These are phyloP conservation scores for Globodera ellingtonae DNA, from an alignment of 1,140 invertebrate genomes.

Conservation along the genomic window DNA sequence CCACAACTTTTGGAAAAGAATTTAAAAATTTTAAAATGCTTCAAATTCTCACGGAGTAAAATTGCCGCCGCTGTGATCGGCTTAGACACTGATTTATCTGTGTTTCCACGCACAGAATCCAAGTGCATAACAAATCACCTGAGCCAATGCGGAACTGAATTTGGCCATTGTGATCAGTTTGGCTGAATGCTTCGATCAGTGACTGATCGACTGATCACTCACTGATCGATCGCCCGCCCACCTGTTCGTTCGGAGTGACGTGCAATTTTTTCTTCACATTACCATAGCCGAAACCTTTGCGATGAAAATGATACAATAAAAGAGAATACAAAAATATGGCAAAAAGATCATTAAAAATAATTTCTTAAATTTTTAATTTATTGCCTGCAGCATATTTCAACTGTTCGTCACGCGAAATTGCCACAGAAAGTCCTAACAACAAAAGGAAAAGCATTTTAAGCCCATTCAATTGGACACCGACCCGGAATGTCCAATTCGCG, in stretches of 20 bases:
- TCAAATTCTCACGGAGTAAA: slow-evolving; percentile 38
- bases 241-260: slow-evolving; percentile 59
- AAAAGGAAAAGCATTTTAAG: background rate
- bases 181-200: background rate
- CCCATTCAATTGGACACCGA: background rate
- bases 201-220: no score
- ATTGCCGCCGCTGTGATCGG: slow-evolving; percentile 63
- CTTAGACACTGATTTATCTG: slow-evolving; percentile 54
- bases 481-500: slow-evolving; percentile 62
- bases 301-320: background rate
- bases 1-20: slow-evolving; percentile 42
- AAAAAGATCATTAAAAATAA: background rate
- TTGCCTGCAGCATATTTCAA: slow-evolving; percentile 63
- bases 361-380: background rate
- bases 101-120: background rate
- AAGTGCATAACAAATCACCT: background rate
- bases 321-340: no score
- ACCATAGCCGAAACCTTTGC: slow-evolving; percentile 60
- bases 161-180: background rate
- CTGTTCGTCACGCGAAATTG: slow-evolving; percentile 60
- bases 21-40: background rate
- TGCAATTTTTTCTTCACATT: slow-evolving; percentile 53
- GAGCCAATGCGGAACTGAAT: slow-evolving; percentile 58
- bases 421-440: slow-evolving; percentile 55
- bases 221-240: background rate